phyloP scores from a whole-genome alignment of 2,888 invertebrate genomes.

The Teleiodes luculella region DNA sequence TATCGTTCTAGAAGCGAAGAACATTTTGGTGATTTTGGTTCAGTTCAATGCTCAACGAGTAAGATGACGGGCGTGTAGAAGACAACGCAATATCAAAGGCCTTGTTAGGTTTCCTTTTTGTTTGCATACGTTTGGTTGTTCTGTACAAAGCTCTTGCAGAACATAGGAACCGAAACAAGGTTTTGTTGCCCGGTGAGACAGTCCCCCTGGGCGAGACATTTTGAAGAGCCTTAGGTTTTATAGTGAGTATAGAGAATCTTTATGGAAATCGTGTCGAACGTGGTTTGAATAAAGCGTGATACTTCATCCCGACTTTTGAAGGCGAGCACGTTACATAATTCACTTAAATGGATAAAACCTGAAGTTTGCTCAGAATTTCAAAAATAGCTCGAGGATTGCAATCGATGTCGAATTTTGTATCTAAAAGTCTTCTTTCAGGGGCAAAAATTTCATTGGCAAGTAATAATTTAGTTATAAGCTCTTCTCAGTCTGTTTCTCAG shows the following conservation, averaged over 20 bases:
- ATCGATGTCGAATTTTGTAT: too few relatives aligned
- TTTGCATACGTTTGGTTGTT: not conserved
- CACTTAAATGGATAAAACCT: not conserved
- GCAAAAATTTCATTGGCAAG: too few relatives aligned
- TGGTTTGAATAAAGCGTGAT: conserved; percentile 1
- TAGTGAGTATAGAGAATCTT: conserved; percentile 19
- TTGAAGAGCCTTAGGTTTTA: conserved; percentile 35
- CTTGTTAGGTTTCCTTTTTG: not conserved
- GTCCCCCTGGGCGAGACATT: conserved; percentile 54
- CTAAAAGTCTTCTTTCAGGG: too few relatives aligned
- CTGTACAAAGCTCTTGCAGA: conserved; percentile 31
- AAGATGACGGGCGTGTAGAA: too few relatives aligned
- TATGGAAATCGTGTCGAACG: conserved; percentile 15
- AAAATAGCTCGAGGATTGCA: too few relatives aligned
- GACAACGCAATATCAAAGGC: not conserved
- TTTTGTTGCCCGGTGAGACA: conserved; percentile 58
- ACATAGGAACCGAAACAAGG: conserved; percentile 67
- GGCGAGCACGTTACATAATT: not conserved
- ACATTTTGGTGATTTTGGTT: too few relatives aligned
- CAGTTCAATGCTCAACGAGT: too few relatives aligned
- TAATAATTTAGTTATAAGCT: too few relatives aligned
- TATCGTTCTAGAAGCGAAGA: too few relatives aligned
- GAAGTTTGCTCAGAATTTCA: not conserved
- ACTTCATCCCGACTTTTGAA: not conserved
- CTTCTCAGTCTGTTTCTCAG: too few relatives aligned